Evolutionary conservation across 2,113 vertebrate genomes (phyloP).

Genomic region (Hyperopisus bebe): DNA sequence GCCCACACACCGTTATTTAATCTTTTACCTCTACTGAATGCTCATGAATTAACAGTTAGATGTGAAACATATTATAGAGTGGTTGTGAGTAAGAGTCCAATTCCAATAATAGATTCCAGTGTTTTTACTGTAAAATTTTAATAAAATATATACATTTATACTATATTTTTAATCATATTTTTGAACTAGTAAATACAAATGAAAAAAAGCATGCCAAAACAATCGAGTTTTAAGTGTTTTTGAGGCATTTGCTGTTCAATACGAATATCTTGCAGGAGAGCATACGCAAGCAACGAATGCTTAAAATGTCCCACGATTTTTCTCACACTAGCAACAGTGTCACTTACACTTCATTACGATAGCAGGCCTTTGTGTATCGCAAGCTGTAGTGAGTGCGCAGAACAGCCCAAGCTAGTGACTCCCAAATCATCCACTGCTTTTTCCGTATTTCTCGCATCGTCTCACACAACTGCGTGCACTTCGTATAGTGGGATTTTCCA

Average conservation of each 20-base stretch:
- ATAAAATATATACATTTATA: too few species aligned
- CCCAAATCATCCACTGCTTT: background rate
- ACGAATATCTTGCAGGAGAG: background rate
- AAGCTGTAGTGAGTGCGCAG: background rate
- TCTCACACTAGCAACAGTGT: background rate
- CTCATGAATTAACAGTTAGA: background rate
- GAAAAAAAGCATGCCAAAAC: background rate
- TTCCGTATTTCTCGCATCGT: background rate
- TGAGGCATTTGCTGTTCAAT: background rate
- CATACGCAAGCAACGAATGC: background rate
- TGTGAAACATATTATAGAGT: background rate
- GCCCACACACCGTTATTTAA: background rate
- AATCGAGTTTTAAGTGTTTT: background rate
- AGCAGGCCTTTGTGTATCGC: background rate
- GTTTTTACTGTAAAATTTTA: background rate
- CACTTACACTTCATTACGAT: background rate
- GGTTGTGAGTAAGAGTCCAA: background rate
- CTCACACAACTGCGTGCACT: background rate
- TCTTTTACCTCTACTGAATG: background rate
- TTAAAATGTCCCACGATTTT: background rate
- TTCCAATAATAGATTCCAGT: background rate
- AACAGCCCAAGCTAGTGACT: background rate
- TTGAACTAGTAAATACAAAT: background rate
- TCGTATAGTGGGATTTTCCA: background rate
- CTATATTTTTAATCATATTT: background rate